These are phyloP conservation scores for Poeciliopsis retropinna DNA, from an alignment of 2,113 vertebrate genomes.

Conservation along the genomic window DNA sequence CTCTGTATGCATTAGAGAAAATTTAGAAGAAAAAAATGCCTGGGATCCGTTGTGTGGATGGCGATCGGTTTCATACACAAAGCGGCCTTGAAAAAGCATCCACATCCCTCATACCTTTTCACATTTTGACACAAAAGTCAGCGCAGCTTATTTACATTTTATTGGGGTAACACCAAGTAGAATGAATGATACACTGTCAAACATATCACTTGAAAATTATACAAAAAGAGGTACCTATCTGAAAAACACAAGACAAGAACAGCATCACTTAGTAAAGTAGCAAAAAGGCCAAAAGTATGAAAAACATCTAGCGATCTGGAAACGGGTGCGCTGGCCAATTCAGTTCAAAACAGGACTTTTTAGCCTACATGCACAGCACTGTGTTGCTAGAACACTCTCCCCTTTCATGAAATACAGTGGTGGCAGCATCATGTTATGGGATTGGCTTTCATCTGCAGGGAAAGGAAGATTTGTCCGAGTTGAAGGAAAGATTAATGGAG, in stretches of 20 bases:
- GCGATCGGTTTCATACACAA: neutral
- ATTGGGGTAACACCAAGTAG: neutral
- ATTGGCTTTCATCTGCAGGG: no score
- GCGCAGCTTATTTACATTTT: neutral
- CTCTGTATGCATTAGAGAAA: slow-evolving; percentile 44
- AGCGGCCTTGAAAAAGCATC: neutral
- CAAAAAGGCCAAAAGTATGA: neutral
- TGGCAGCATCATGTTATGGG: neutral
- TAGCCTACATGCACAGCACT: neutral
- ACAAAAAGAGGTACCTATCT: no score
- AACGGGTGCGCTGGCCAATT: neutral
- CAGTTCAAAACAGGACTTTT: no score
- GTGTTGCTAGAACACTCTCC: neutral
- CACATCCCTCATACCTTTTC: neutral
- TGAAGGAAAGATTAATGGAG: no score
- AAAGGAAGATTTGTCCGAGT: no score
- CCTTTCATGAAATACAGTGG: neutral
- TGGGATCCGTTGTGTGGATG: neutral
- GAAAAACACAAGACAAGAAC: neutral
- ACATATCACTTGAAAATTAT: neutral
- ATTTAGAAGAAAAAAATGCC: slow-evolving; percentile 29
- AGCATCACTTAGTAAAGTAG: neutral
- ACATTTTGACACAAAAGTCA: neutral
- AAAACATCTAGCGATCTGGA: no score
- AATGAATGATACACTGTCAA: neutral